These are phyloP conservation scores for Rhodinocichla rosea DNA, from an alignment of 2,113 vertebrate genomes.

Conservation along the genomic window DNA sequence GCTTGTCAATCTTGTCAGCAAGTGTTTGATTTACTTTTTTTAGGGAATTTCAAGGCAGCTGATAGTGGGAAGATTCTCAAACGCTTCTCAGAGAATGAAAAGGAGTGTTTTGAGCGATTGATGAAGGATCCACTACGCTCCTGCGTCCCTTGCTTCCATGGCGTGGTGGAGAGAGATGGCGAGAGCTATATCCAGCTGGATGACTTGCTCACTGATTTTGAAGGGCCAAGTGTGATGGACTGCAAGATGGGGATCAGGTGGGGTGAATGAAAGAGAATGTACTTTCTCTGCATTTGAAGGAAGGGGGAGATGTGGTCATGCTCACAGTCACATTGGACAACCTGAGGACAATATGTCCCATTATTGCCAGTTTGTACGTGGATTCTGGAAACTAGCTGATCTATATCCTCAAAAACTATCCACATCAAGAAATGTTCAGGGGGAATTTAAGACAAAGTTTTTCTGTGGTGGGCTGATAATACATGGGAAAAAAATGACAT, in stretches of 20 bases:
- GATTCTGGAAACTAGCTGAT: background rate
- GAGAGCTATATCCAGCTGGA: conserved; percentile 91
- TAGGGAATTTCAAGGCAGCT: conserved; percentile 95
- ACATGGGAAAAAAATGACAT: background rate
- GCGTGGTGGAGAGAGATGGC: conserved; percentile 88
- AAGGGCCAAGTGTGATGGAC: conserved; percentile 93
- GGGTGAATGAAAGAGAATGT: background rate
- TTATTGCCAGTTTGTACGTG: background rate
- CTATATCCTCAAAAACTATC: background rate
- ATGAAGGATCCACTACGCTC: conserved; percentile 79
- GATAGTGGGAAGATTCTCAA: conserved; percentile 92
- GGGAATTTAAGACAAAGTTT: background rate
- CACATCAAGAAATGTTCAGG: background rate
- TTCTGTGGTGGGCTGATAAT: background rate
- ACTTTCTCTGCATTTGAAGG: background rate
- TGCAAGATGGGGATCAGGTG: conserved; percentile 98
- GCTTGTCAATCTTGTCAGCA: background rate
- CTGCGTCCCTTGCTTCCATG: conserved; percentile 88
- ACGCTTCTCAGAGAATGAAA: conserved; percentile 91
- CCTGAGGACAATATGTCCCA: background rate
- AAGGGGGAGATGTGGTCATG: background rate
- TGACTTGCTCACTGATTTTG: conserved; percentile 88
- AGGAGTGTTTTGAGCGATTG: conserved; percentile 85
- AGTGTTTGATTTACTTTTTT: background rate
- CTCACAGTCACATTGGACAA: background rate